Conservation (phyloP, 2,797 vertebrate species). For the Bovichtus variegatus region DNA sequence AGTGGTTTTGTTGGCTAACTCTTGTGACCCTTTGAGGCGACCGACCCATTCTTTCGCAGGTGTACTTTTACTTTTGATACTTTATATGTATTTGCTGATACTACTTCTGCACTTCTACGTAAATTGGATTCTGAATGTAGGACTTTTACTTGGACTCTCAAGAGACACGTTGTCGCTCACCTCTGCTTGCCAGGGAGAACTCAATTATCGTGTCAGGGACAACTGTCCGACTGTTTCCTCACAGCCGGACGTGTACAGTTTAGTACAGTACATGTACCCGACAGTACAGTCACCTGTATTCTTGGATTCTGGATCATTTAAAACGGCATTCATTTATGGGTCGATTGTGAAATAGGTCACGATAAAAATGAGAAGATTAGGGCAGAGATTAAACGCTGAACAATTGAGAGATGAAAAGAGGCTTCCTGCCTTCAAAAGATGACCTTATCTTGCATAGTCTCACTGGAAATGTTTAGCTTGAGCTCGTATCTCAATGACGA, state of each 20-base stretch:
- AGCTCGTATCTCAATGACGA: conserved; percentile 5
- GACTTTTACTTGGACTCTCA: background rate
- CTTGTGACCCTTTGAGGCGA: too few species aligned
- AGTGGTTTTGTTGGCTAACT: too few species aligned
- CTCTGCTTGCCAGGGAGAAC: conserved; percentile 33
- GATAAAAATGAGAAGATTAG: background rate
- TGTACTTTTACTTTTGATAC: too few species aligned
- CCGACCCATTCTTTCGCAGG: too few species aligned
- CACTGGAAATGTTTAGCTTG: background rate
- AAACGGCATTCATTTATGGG: background rate
- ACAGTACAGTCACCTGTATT: conserved; percentile 10
- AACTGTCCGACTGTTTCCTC: conserved; percentile 42
- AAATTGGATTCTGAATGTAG: too few species aligned
- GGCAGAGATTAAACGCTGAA: conserved; percentile 10
- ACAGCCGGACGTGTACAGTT: conserved; percentile 7
- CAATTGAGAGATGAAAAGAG: background rate
- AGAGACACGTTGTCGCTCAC: conserved; percentile 7
- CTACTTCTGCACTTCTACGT: too few species aligned
- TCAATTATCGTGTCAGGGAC: conserved; percentile 51
- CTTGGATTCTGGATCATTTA: too few species aligned
- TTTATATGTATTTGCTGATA: too few species aligned
- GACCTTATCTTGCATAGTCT: background rate
- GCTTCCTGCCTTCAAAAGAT: background rate
- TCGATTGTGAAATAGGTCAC: background rate
- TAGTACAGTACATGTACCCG: background rate